Percentiles rank a stretch among this genome's conserved stretches.
These are phyloP conservation scores for Scolopax mira DNA, from an alignment of 2,113 vertebrate genomes.

Conservation along the genomic window DNA sequence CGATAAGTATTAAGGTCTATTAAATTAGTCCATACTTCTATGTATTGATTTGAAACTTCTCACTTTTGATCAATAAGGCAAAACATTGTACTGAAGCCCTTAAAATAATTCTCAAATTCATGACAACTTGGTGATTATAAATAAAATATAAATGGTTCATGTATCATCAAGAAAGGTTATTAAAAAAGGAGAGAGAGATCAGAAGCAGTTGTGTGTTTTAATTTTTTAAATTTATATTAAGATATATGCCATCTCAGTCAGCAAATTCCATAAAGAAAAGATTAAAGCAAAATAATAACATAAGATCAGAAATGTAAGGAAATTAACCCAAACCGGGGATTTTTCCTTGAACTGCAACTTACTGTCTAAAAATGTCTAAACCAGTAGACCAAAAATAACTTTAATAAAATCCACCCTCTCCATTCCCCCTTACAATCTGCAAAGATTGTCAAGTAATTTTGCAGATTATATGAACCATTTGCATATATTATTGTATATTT, in stretches of 20 bases:
- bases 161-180: not conserved
- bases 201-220: not conserved
- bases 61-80: not conserved
- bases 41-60: constrained; percentile 7
- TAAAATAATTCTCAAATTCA: constrained; percentile 5
- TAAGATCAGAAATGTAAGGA: not conserved
- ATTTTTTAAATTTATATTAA: not conserved
- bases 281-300: not conserved
- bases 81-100: not conserved
- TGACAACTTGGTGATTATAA: not conserved
- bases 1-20: not conserved
- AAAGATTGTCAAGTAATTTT: not conserved
- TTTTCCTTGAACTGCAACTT: not conserved
- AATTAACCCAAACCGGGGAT: not conserved
- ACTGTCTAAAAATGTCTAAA: not conserved
- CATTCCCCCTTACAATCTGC: not conserved
- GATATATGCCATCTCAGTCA: not conserved
- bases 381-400: not conserved
- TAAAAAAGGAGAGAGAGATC: not conserved
- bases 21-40: not conserved
- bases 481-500: not conserved
- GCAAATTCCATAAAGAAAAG: not conserved
- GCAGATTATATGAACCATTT: not conserved
- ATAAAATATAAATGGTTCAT: not conserved
- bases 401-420: not conserved